phyloP scores from a whole-genome alignment of 2,113 vertebrate species.

The Orycteropus afer region DNA sequence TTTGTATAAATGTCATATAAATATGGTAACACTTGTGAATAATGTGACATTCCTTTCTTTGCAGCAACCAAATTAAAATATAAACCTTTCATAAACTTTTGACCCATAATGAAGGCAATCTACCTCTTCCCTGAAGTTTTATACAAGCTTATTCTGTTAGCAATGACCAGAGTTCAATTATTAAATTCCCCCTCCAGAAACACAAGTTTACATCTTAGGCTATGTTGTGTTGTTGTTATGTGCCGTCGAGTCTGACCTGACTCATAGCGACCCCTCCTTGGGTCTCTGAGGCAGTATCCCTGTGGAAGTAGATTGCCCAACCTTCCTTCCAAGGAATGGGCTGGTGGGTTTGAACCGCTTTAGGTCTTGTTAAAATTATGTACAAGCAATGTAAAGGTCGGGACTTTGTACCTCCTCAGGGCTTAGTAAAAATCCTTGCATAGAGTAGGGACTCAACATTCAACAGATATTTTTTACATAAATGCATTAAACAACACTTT shows the following conservation, averaged over 20 bases:
- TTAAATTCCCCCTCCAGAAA: conserved; percentile 77
- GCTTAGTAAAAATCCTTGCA: conserved; percentile 48
- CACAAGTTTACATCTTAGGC: conserved; percentile 70
- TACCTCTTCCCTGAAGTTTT: conserved; percentile 73
- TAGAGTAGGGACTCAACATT: conserved; percentile 30
- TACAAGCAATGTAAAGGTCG: conserved; percentile 57
- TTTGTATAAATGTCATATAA: conserved; percentile 66
- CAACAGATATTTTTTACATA: conserved; percentile 54
- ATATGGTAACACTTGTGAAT: conserved; percentile 59
- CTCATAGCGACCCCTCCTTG: too few relatives aligned
- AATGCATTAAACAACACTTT: conserved; percentile 26
- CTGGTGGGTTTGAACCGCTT: too few relatives aligned
- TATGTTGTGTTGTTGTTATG: too few relatives aligned
- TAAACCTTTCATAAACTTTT: conserved; percentile 80
- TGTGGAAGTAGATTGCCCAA: too few relatives aligned
- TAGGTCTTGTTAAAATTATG: conserved; percentile 75
- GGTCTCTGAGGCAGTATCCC: too few relatives aligned
- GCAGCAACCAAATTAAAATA: conserved; percentile 67
- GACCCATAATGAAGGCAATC: conserved; percentile 79
- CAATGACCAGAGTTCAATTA: conserved; percentile 78
- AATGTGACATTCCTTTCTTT: conserved; percentile 65
- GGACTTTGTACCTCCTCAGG: conserved; percentile 9
- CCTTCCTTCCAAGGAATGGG: too few relatives aligned
- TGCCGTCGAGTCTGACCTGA: too few relatives aligned
- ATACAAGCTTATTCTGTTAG: conserved; percentile 70